Evolutionary conservation across 2,888 invertebrate genomes (phyloP).

Genomic region (Drosophila nigricruria): DNA sequence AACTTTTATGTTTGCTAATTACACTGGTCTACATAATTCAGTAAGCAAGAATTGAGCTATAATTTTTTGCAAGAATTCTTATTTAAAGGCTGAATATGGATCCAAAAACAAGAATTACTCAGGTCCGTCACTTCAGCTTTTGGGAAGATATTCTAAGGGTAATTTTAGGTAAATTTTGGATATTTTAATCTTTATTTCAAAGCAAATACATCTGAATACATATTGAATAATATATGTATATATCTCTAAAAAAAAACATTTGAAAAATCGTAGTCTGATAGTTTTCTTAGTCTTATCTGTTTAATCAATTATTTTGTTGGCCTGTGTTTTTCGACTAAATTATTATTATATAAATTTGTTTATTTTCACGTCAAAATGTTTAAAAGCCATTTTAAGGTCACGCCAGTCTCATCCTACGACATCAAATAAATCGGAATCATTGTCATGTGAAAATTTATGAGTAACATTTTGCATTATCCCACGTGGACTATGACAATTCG

Average conservation of each 20-base stretch:
- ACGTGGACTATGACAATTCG: neutral
- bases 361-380: neutral
- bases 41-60: neutral
- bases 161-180: too few relatives aligned
- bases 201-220: too few relatives aligned
- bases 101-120: too few relatives aligned
- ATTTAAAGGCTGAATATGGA: too few relatives aligned
- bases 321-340: neutral
- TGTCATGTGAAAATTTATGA: neutral
- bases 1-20: constrained; percentile 2
- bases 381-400: constrained; percentile 4
- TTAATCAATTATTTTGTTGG: neutral
- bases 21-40: neutral
- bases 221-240: too few relatives aligned
- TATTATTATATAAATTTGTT: constrained; percentile 1
- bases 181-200: too few relatives aligned
- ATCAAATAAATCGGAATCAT: neutral
- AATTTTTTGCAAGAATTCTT: too few relatives aligned
- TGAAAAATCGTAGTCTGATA: too few relatives aligned
- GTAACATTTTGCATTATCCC: neutral
- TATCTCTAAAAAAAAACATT: too few relatives aligned
- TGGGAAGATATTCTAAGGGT: too few relatives aligned
- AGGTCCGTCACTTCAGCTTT: too few relatives aligned
- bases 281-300: too few relatives aligned
- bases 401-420: neutral